A percentile compares a stretch with the other conserved stretches of the same genome.
These are phyloP conservation scores for Lepisosteus osseus DNA, from an alignment of 2,113 vertebrate genomes.

Conservation along the genomic window DNA sequence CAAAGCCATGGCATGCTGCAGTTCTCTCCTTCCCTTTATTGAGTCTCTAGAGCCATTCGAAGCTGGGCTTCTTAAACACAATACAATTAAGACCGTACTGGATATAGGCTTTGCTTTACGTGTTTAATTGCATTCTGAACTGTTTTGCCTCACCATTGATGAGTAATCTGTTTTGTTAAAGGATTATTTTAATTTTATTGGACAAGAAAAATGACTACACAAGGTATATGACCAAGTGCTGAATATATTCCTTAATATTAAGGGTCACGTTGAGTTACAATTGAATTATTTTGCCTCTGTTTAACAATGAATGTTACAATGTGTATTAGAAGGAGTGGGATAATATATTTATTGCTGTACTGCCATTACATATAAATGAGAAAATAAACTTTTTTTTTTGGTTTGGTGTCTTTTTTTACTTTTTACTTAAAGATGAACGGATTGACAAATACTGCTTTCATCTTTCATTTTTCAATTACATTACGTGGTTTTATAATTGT, in stretches of 20 bases:
- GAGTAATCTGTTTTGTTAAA: neutral
- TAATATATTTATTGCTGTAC: constrained; percentile 26
- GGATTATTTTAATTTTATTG: too few species aligned
- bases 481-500: too few species aligned
- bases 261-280: neutral
- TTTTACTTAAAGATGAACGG: too few species aligned
- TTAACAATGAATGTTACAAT: constrained; percentile 8
- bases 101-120: constrained; percentile 3
- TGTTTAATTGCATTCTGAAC: neutral
- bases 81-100: constrained; percentile 2
- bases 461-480: too few species aligned
- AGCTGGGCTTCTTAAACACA: neutral
- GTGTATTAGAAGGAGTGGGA: constrained; percentile 16
- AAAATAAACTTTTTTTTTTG: constrained; percentile 1
- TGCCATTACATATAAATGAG: constrained; percentile 1
- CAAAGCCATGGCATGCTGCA: neutral
- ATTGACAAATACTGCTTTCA: too few species aligned
- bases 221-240: constrained; percentile 7
- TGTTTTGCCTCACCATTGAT: constrained; percentile 6
- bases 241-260: neutral
- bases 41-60: constrained; percentile 20
- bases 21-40: neutral
- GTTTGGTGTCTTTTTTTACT: too few species aligned
- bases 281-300: constrained; percentile 24
- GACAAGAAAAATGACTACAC: too few species aligned